Evolutionary conservation across 1,140 invertebrate genomes (phyloP).

Genomic region (Drosophila insularis): DNA sequence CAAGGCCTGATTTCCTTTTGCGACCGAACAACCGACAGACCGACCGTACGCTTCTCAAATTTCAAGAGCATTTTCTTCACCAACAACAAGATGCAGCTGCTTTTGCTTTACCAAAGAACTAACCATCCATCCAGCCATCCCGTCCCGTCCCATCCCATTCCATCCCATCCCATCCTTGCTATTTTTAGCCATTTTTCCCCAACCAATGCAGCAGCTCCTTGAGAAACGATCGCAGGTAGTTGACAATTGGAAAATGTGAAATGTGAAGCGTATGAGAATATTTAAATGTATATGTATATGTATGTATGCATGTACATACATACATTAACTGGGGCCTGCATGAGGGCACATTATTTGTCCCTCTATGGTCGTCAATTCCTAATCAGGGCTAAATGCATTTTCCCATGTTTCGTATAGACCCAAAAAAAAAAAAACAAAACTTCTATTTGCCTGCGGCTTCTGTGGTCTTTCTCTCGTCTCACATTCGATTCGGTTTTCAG

Average conservation of each 20-base stretch:
- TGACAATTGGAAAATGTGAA: slow-evolving; percentile 53
- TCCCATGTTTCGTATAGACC: slow-evolving; percentile 48
- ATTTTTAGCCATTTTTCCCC: slow-evolving; percentile 43
- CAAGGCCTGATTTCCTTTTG: slow-evolving; percentile 26
- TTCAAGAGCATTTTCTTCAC: slow-evolving; percentile 53
- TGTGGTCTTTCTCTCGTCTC: slow-evolving; percentile 25
- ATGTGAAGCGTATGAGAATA: slow-evolving; percentile 49
- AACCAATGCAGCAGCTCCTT: slow-evolving; percentile 14
- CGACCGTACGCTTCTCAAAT: slow-evolving; percentile 40
- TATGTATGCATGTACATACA: no score
- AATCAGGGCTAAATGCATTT: slow-evolving; percentile 62
- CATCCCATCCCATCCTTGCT: slow-evolving; percentile 29
- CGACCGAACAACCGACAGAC: no score
- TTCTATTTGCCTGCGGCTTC: slow-evolving; percentile 38
- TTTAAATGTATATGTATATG: not conserved
- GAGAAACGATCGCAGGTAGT: slow-evolving; percentile 54
- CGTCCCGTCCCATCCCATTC: not conserved
- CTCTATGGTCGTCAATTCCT: slow-evolving; percentile 1
- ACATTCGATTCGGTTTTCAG: slow-evolving; percentile 13
- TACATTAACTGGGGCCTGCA: not conserved
- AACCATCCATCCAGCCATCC: not conserved
- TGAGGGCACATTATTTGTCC: slow-evolving; percentile 1
- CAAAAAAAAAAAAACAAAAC: slow-evolving; percentile 9
- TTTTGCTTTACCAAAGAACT: slow-evolving; percentile 2
- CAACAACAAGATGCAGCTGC: slow-evolving; percentile 46